Conservation (phyloP, 2,113 vertebrate genomes). For the Sialia sialis region DNA sequence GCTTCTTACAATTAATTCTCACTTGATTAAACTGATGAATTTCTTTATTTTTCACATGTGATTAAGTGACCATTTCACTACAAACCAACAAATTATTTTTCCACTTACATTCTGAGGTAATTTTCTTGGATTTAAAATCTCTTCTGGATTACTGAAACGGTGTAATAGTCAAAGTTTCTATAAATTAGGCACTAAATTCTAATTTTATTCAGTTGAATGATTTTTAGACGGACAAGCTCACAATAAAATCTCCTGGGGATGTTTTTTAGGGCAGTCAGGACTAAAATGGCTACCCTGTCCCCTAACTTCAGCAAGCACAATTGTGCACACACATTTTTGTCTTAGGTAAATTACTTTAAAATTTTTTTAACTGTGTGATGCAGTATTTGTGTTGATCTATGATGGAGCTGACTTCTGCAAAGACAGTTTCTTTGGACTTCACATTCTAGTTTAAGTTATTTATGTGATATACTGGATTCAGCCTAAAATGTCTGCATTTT, state of each 20-base stretch:
- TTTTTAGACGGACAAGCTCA: background rate
- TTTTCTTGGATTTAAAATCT: background rate
- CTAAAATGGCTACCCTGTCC: background rate
- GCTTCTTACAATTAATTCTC: background rate
- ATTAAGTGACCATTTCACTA: background rate
- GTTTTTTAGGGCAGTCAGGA: background rate
- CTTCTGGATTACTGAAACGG: background rate
- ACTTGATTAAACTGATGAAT: background rate
- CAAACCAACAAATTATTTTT: background rate
- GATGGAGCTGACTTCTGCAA: background rate
- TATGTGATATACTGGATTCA: background rate
- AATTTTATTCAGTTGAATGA: background rate
- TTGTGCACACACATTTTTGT: background rate
- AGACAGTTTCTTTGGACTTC: background rate
- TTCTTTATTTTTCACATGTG: background rate
- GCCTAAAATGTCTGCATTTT: background rate
- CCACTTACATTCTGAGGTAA: background rate
- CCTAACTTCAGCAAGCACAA: background rate
- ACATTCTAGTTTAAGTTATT: background rate
- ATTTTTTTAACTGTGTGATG: background rate
- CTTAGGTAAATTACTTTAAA: background rate
- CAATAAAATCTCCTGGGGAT: background rate
- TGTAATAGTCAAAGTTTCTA: background rate
- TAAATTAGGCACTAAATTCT: background rate
- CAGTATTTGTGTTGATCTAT: background rate